These are phyloP conservation scores for Ictalurus furcatus DNA, from an alignment of 2,113 vertebrate species.

Conservation along the genomic window DNA sequence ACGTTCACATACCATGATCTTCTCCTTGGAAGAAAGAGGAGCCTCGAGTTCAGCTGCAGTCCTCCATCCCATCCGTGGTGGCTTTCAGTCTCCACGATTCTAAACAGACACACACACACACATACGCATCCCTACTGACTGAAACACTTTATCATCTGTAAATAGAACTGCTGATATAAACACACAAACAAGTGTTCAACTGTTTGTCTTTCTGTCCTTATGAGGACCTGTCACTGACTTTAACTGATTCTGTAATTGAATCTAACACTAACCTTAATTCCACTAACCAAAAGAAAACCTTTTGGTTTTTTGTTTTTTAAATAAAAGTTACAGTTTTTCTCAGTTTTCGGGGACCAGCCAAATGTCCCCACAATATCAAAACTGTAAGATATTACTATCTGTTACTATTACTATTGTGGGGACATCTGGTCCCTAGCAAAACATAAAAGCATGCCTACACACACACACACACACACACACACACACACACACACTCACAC, in stretches of 20 bases:
- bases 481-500: too few species aligned
- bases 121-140: neutral
- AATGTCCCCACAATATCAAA: too few species aligned
- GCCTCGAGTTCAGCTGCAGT: conserved; percentile 43
- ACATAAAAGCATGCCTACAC: neutral
- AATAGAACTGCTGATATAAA: neutral
- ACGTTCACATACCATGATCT: conserved; percentile 41
- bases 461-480: neutral
- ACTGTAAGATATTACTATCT: too few species aligned
- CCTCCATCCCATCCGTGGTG: conserved; percentile 63
- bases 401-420: neutral
- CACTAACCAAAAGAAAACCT: neutral
- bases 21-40: conserved; percentile 47
- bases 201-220: neutral
- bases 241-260: neutral
- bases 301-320: neutral
- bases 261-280: neutral
- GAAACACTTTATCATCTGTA: neutral
- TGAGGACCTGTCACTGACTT: neutral
- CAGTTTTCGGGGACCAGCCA: neutral
- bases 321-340: neutral
- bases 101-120: conserved; percentile 53
- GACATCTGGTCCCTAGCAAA: neutral
- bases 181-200: neutral
- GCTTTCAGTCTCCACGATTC: conserved; percentile 65